Evolutionary conservation across 2,113 vertebrate species (phyloP).

Genomic region (Macroglossus sobrinus): DNA sequence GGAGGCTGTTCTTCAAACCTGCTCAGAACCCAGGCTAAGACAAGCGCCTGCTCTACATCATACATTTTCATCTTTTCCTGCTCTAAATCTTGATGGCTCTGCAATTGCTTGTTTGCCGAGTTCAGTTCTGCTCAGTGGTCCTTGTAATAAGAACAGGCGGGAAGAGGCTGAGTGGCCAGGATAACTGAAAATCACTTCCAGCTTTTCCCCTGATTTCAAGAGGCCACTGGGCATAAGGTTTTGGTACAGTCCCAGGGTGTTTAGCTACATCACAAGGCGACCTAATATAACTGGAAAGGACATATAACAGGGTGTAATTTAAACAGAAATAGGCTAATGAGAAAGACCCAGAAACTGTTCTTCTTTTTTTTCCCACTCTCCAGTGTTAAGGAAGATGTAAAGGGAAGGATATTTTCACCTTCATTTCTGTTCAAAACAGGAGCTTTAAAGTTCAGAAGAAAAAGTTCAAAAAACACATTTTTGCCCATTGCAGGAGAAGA

Average conservation of each 20-base stretch:
- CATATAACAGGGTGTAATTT: background rate
- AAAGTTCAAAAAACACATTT: background rate
- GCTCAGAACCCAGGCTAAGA: background rate
- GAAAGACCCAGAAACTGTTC: background rate
- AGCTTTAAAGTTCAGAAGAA: slow-evolving; percentile 9
- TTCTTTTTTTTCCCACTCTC: background rate
- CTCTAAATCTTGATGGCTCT: slow-evolving; percentile 4
- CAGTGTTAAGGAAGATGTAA: background rate
- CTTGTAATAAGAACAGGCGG: slow-evolving; percentile 50
- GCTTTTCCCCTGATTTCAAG: slow-evolving; percentile 44
- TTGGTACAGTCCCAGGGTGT: background rate
- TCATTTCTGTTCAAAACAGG: slow-evolving; percentile 10
- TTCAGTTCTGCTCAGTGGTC: slow-evolving; percentile 44
- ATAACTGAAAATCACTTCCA: slow-evolving; percentile 56
- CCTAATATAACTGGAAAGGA: slow-evolving; percentile 12
- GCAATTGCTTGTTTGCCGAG: slow-evolving; percentile 16
- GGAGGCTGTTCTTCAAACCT: background rate
- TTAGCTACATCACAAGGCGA: background rate
- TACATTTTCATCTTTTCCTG: background rate
- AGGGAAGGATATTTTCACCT: background rate
- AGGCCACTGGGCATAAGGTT: background rate
- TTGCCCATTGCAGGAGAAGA: background rate
- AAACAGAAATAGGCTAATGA: slow-evolving; percentile 22
- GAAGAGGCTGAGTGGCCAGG: slow-evolving; percentile 26
- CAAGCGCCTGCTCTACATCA: background rate